Percentiles rank a stretch among this genome's conserved stretches.
These are phyloP conservation scores for Ophion ventricosus DNA, from an alignment of 2,888 invertebrate genomes.

Conservation along the genomic window DNA sequence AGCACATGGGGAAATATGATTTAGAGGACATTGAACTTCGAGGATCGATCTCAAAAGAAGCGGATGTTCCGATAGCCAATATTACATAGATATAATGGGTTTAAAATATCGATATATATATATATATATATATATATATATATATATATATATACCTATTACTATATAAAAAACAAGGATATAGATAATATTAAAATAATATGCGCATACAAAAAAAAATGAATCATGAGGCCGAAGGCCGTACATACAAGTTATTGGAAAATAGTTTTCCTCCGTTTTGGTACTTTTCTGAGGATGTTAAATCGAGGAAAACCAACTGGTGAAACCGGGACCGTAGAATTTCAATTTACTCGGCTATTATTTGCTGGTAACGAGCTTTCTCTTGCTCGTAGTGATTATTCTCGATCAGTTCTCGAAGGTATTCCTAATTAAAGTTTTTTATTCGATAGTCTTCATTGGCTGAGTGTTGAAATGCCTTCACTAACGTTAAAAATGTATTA, in stretches of 20 bases:
- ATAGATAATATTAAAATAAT: neutral
- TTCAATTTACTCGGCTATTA: slow-evolving; percentile 55
- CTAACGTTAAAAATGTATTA: neutral
- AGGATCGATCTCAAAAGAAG: too few relatives aligned
- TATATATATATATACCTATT: too few relatives aligned
- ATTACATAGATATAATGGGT: too few relatives aligned
- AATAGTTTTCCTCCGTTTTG: slow-evolving; percentile 24
- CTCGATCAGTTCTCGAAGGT: slow-evolving; percentile 24
- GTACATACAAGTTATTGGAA: slow-evolving; percentile 16
- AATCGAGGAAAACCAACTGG: slow-evolving; percentile 15
- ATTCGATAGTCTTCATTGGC: neutral
- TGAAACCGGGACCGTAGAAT: slow-evolving; percentile 32
- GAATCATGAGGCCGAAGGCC: neutral
- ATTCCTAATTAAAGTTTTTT: slow-evolving; percentile 31
- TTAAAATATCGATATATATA: too few relatives aligned
- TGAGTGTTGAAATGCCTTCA: neutral
- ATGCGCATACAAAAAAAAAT: slow-evolving; percentile 11
- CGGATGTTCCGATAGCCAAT: too few relatives aligned
- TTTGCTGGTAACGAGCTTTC: slow-evolving; percentile 52
- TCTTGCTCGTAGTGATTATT: slow-evolving; percentile 30
- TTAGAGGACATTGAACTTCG: too few relatives aligned
- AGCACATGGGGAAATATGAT: too few relatives aligned
- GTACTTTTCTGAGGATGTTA: slow-evolving; percentile 12
- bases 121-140: too few relatives aligned
- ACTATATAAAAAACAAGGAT: too few relatives aligned